Conservation (phyloP, 2,113 vertebrate species). For the Neodontobutis hainanensis region DNA sequence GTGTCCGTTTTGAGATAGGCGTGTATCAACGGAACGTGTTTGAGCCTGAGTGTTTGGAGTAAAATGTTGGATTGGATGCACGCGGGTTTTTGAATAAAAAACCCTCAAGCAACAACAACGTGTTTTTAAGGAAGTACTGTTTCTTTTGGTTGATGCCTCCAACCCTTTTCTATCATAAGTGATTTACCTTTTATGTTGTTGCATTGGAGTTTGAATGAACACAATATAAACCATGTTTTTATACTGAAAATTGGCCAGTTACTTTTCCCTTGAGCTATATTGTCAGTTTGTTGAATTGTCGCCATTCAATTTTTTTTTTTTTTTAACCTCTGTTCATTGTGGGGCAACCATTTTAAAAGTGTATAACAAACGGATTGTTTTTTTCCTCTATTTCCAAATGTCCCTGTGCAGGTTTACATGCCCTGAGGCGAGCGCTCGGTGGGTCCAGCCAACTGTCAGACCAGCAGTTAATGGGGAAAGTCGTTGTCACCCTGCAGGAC, state of each 20-base stretch:
- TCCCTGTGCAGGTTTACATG: conserved; percentile 82
- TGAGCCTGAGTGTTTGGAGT: conserved; percentile 49
- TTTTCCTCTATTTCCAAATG: neutral
- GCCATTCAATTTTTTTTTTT: neutral
- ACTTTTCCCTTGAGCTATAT: neutral
- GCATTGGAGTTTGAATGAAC: neutral
- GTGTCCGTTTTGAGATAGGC: conserved; percentile 62
- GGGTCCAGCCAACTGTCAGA: conserved; percentile 72
- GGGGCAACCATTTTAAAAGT: neutral
- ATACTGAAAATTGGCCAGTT: neutral
- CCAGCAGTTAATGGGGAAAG: conserved; percentile 76
- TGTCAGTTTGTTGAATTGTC: neutral
- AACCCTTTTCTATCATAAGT: conserved; percentile 12
- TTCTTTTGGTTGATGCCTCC: conserved; percentile 2
- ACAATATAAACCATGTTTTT: neutral
- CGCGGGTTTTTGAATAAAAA: conserved; percentile 34
- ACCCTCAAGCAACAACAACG: conserved; percentile 30
- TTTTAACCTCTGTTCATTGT: neutral
- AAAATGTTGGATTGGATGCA: conserved; percentile 26
- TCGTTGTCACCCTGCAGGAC: conserved; percentile 85
- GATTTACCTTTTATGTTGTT: conserved; percentile 9
- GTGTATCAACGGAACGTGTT: conserved; percentile 54
- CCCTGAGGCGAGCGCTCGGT: conserved; percentile 81
- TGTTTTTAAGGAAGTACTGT: conserved; percentile 31
- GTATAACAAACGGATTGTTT: neutral